Percentiles rank a stretch among this genome's conserved stretches.
Conservation (phyloP, 2,113 vertebrate species). For the Dinomys branickii region DNA sequence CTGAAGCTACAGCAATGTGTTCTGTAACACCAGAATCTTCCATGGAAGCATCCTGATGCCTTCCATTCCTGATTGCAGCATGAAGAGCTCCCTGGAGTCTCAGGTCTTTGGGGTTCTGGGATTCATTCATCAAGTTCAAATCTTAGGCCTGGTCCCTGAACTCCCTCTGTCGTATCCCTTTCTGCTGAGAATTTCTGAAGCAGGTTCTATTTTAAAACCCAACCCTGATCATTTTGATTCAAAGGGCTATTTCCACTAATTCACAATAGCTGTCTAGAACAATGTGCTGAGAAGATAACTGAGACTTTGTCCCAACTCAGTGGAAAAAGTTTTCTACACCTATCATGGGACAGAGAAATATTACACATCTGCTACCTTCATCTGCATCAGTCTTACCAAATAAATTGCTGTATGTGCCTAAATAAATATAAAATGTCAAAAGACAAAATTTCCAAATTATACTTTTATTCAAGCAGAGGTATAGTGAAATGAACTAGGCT, state of each 20-base stretch:
- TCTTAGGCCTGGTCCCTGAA: neutral
- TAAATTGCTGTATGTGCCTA: neutral
- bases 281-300: constrained; percentile 9
- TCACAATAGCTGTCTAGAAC: neutral
- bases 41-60: neutral
- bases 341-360: neutral
- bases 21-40: neutral
- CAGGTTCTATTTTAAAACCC: neutral
- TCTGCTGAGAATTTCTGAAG: constrained; percentile 28
- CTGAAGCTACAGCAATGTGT: neutral
- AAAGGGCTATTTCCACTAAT: constrained; percentile 3
- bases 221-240: neutral
- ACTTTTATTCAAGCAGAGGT: constrained; percentile 49
- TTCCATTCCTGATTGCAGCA: neutral
- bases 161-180: neutral
- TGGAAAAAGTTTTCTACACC: neutral
- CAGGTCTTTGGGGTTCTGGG: neutral
- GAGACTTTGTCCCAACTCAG: neutral
- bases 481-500: constrained; percentile 54
- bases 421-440: constrained; percentile 48
- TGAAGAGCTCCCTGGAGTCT: neutral
- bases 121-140: neutral
- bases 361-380: neutral
- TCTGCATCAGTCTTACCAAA: neutral
- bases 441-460: constrained; percentile 53